Conservation (phyloP, 2,888 invertebrate genomes). For the Polymixis flavicincta region DNA sequence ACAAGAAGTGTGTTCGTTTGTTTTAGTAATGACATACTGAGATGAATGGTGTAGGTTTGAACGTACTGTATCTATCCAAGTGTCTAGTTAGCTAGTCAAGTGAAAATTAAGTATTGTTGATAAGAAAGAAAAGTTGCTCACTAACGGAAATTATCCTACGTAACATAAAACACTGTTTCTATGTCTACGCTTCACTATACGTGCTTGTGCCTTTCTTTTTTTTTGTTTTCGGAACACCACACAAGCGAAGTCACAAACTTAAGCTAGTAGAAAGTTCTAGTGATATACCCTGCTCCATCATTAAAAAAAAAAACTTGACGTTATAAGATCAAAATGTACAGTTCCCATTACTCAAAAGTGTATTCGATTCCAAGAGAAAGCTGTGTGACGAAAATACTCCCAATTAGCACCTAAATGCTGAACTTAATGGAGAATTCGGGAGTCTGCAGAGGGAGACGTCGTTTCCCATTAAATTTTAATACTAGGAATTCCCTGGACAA, state of each 20-base stretch:
- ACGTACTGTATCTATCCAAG: no score
- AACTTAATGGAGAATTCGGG: constrained; percentile 35
- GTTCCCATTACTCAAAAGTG: not conserved
- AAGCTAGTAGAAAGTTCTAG: no score
- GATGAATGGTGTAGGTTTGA: not conserved
- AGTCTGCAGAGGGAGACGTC: constrained; percentile 25
- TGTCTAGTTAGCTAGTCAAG: not conserved
- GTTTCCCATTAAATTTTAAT: constrained; percentile 41
- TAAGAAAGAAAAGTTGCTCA: not conserved
- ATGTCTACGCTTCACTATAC: no score
- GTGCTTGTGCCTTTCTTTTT: no score
- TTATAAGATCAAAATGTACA: not conserved
- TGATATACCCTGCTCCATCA: no score
- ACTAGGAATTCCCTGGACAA: constrained; percentile 35
- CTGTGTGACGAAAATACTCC: constrained; percentile 14
- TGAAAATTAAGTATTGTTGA: no score
- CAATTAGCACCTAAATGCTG: constrained; percentile 39
- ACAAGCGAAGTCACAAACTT: no score
- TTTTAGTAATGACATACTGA: not conserved
- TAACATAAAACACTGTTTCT: no score
- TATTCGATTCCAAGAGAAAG: not conserved
- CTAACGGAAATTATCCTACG: no score
- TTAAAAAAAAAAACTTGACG: no score
- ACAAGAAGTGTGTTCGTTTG: not conserved
- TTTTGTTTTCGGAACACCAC: no score